Base-by-base conservation (phyloP, 2,797 vertebrate genomes). In the Chelonia mydas region DNA sequence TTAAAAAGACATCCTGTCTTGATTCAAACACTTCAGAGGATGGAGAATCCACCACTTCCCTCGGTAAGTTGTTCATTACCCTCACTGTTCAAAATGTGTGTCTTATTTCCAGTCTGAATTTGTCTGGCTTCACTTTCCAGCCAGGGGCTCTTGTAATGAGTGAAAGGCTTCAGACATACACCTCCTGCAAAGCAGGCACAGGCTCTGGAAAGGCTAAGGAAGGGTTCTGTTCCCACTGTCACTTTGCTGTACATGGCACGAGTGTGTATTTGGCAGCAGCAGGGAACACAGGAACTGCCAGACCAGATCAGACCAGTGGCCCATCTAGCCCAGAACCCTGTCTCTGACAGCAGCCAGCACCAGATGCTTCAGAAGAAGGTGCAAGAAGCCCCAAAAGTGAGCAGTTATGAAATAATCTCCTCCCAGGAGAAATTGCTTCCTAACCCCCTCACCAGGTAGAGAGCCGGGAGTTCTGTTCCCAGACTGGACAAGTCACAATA, bases 21-120 rank as follows among this genome's bases (percentile, higher is more conserved):
- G 7, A 94, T 74, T 51, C 16, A 37, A n/a, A 23, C 25, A 27
- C 7, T 65, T 87, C 78, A 59, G 65, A 89, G 80, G 7, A 10
- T 28, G 86, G 11, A 1, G 50, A 91, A 91, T 50, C 13, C 0
- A 0, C 68, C 33, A n/a, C 82, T 80, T 96, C 81, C 41, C 31
- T 92, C 81, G 15, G 37, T 65, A 81, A 90, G 17, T 41, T 83
- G 21, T 12, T 65, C 37, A 49, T 28, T 37, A 82, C 33, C 83
- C 88, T 7, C 81, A 11, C 31, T 84, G 28, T 74, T 94, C 0
- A 17, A 65, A 83, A 86, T 11, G 77, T 21, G 33, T 72, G 4
- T 68, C 83, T 83, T 9, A 45, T 81, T 76, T 28, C 57, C 54
- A 13, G 15, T 86, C 83, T 81, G 33, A 90, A 86, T 41, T 78